These are phyloP conservation scores for Anoplopoma fimbria DNA, from an alignment of 2,113 vertebrate genomes.

Conservation along the genomic window DNA sequence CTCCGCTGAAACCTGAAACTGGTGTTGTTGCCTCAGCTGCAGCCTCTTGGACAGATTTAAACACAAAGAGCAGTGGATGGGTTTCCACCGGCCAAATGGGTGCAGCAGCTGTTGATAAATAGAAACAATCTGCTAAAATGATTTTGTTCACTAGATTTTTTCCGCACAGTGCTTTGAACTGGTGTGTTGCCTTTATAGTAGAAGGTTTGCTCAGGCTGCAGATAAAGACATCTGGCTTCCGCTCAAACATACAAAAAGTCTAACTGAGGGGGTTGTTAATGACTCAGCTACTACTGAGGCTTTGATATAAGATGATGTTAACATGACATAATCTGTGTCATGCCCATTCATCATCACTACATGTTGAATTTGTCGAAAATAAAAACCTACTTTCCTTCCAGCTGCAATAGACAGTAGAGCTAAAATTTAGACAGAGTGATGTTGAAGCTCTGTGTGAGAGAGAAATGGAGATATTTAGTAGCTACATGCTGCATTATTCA, in stretches of 20 bases:
- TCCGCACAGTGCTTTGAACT: conserved; percentile 23
- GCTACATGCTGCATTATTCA: conserved; percentile 61
- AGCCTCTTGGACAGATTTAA: conserved; percentile 59
- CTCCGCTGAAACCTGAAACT: conserved; percentile 72
- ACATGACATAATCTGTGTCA: conserved; percentile 32
- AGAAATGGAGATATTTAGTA: conserved; percentile 34
- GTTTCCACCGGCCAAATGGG: conserved; percentile 29
- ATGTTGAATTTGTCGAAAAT: conserved; percentile 21
- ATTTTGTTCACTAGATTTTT: conserved; percentile 41
- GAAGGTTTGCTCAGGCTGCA: conserved; percentile 11
- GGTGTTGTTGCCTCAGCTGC: conserved; percentile 39
- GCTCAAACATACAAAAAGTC: conserved; percentile 33
- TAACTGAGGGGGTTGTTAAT: conserved; percentile 35
- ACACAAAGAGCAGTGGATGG: conserved; percentile 65
- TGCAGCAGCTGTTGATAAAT: conserved; percentile 56
- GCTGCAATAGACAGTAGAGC: conserved; percentile 31
- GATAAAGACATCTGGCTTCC: conserved; percentile 18
- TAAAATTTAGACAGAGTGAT: conserved; percentile 27
- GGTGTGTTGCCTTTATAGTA: conserved; percentile 13
- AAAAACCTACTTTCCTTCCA: conserved; percentile 19
- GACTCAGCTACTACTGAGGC: conserved; percentile 36
- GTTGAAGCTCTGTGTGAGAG: conserved; percentile 31
- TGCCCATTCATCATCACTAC: conserved; percentile 22
- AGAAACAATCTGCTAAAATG: conserved; percentile 55
- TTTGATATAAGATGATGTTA: conserved; percentile 37